Evolutionary conservation across 30 jellyfish, hydroid and myxozoan species (phyloP), one percentile per base, ranked within the genome.

Genomic region (Rhopilema esculentum): DNA sequence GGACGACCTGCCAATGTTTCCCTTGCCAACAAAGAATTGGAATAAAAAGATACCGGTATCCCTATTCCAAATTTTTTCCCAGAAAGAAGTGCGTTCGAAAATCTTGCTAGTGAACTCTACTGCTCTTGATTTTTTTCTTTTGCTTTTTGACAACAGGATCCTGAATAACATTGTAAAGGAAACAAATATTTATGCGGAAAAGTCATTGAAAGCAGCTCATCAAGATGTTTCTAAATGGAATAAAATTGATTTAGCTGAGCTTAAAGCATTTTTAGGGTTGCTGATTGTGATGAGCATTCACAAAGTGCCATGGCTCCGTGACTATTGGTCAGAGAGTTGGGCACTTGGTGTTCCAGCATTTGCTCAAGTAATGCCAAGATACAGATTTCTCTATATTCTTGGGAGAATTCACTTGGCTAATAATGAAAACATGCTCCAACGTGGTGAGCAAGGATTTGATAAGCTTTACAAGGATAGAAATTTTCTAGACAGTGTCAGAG

Each of bases 241-340:
- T 70, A 28, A 25, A 57, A 28, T 70, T 25, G 66, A 70, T 27
- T 26, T 70, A 24, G 65, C 33, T 27, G 80, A 70, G 80, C 21
- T 70, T 4, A 28, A 70, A 28, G 62, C 80, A 70, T 70, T 70
- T 0, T 70, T 26, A 27, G 62, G 80, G 1, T 28, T 70, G 49
- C 80, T 70, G 48, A 70, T 70, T 70, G 80, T 57, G 49, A 70
- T 70, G 77, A 67, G 77, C 77, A 19, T 67, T 30, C 77, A 67
- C 77, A 70, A 28, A 57, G 80, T 26, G 25, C 80, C 80, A 70
- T 70, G 40, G 77, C 40, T 67, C 30, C 80, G 64, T 28, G 64
- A 70, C 49, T 70, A 70, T 70, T 70, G 64, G 61, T 70, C 80
- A 24, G 80, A 70, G 33, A 57, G 49, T 9, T 67, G 77, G 40